Conservation (phyloP, 2,888 invertebrate species). For the Drosophila mayaguana region DNA sequence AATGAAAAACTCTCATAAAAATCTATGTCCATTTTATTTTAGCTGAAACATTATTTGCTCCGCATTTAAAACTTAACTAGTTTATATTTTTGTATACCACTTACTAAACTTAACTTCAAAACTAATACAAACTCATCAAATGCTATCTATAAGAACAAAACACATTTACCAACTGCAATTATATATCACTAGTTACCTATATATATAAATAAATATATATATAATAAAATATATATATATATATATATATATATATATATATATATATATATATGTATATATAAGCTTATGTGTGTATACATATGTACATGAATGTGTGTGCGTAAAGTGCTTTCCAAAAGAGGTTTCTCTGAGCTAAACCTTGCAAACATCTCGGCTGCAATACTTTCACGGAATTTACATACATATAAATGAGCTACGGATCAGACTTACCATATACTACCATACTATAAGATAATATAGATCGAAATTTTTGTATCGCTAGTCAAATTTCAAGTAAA, state of each 20-base stretch:
- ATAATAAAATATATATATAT: conserved; percentile 24
- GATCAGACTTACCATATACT: conserved; percentile 14
- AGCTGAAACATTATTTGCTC: conserved; percentile 81
- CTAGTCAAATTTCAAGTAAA: conserved; percentile 34
- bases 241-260: conserved; percentile 42
- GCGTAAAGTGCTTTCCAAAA: conserved; percentile 57
- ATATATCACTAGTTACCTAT: conserved; percentile 47
- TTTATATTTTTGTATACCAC: conserved; percentile 77
- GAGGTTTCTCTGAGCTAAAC: conserved; percentile 23
- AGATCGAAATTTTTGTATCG: conserved; percentile 20
- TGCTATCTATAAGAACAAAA: conserved; percentile 44
- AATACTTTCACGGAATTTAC: conserved; percentile 11
- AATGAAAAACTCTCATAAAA: conserved; percentile 45
- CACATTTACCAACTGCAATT: conserved; percentile 50
- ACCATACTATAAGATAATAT: conserved; percentile 9
- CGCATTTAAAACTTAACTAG: conserved; percentile 76
- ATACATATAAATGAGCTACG: conserved; percentile 12
- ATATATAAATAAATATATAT: conserved; percentile 7
- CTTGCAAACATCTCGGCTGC: conserved; percentile 6
- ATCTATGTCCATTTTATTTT: conserved; percentile 75
- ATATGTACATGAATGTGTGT: conserved; percentile 56
- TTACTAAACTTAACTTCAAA: conserved; percentile 70
- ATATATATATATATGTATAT: conserved; percentile 24
- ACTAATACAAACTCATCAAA: conserved; percentile 52
- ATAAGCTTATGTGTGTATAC: conserved; percentile 34